phyloP scores from a whole-genome alignment of 2,888 invertebrate genomes.

The Anarsia innoxiella region DNA sequence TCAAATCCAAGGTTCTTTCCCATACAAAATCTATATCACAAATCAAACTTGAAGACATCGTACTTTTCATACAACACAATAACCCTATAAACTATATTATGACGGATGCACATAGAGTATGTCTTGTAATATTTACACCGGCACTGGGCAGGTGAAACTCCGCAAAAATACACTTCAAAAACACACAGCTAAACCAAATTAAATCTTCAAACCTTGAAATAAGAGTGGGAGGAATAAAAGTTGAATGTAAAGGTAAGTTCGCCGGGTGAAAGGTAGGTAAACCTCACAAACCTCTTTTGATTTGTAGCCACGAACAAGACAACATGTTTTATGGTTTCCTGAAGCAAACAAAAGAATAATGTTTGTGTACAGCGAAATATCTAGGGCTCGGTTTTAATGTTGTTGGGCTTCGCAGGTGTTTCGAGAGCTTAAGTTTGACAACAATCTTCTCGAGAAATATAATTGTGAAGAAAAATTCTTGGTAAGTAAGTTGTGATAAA shows the following conservation, averaged over 20 bases:
- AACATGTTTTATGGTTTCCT: constrained; percentile 62
- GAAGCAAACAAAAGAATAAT: constrained; percentile 43
- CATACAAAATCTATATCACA: constrained; percentile 14
- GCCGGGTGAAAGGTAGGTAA: constrained; percentile 38
- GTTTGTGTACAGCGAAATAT: constrained; percentile 26
- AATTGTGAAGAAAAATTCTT: too few relatives aligned
- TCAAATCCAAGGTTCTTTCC: too few relatives aligned
- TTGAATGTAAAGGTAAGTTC: constrained; percentile 26
- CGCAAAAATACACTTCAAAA: too few relatives aligned
- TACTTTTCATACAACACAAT: constrained; percentile 36
- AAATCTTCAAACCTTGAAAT: too few relatives aligned
- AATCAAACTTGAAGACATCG: constrained; percentile 15
- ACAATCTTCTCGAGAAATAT: too few relatives aligned
- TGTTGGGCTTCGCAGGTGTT: too few relatives aligned
- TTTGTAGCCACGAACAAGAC: constrained; percentile 54
- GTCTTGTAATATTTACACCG: constrained; percentile 30
- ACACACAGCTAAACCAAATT: too few relatives aligned
- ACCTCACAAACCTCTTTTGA: constrained; percentile 56
- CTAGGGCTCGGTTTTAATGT: constrained; percentile 12
- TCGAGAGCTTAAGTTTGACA: too few relatives aligned
- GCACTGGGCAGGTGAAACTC: constrained; percentile 25
- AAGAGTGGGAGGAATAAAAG: too few relatives aligned
- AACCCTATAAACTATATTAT: constrained; percentile 48
- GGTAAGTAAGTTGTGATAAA: too few relatives aligned
- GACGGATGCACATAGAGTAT: constrained; percentile 42